Conservation (phyloP, 2,888 invertebrate genomes). For the Cheiracanthium punctorium region DNA sequence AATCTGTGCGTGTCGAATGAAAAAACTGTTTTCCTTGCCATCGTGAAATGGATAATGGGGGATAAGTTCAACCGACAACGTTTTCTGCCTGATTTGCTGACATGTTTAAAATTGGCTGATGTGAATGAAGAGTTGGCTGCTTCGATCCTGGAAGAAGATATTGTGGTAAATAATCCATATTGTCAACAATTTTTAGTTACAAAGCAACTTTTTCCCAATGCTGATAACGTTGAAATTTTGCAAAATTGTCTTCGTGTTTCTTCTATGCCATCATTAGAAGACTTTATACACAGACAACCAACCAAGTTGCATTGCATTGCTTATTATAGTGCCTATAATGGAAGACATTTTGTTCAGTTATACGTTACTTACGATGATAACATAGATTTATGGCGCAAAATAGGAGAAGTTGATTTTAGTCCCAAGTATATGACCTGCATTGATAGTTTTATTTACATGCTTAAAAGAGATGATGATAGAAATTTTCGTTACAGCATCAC, state of each 20-base stretch:
- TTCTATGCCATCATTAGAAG: not conserved
- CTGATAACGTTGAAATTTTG: not conserved
- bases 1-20: slow-evolving; percentile 24
- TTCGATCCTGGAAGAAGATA: not conserved
- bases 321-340: not conserved
- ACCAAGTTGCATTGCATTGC: not conserved
- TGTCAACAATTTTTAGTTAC: not conserved
- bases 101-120: not conserved
- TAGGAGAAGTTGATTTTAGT: not conserved
- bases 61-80: not conserved
- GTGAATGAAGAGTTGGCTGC: slow-evolving; percentile 13
- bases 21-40: not conserved
- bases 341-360: not conserved
- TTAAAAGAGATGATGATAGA: slow-evolving; percentile 11
- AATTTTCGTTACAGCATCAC: slow-evolving; percentile 2
- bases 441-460: slow-evolving; percentile 22
- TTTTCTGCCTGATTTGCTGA: slow-evolving; percentile 4
- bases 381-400: slow-evolving; percentile 25
- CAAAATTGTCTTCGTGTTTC: not conserved
- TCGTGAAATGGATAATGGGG: not conserved
- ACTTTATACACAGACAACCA: not conserved
- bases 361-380: slow-evolving; percentile 21
- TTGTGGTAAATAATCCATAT: not conserved
- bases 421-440: slow-evolving; percentile 12
- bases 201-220: not conserved